These are phyloP conservation scores for Puma concolor DNA, from an alignment of 2,113 vertebrate species.

Conservation along the genomic window DNA sequence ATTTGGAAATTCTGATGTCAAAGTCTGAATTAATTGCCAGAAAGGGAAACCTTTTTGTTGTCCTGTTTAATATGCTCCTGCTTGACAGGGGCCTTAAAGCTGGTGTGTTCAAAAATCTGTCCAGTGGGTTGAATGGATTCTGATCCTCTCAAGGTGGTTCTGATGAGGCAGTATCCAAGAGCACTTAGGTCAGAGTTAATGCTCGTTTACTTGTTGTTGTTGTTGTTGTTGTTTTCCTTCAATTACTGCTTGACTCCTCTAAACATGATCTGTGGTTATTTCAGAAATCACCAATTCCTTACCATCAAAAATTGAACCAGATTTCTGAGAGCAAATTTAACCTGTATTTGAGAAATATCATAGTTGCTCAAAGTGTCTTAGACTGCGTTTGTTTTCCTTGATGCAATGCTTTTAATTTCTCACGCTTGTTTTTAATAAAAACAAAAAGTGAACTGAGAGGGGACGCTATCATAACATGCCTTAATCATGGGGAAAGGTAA, in stretches of 20 bases:
- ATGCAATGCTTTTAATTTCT: slow-evolving; percentile 15
- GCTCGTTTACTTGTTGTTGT: background rate
- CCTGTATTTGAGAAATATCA: background rate
- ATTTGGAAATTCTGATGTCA: background rate
- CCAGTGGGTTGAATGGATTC: background rate
- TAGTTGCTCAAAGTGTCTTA: background rate
- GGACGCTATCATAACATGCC: background rate
- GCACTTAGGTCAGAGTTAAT: background rate
- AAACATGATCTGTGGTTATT: background rate
- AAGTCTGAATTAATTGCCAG: background rate
- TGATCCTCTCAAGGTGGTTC: background rate
- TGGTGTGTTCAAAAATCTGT: background rate
- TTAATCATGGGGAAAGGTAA: background rate
- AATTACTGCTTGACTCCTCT: background rate
- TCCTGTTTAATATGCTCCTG: background rate
- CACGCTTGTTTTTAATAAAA: slow-evolving; percentile 47
- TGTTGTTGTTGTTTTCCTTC: background rate
- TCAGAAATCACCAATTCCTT: background rate
- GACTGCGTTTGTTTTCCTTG: background rate
- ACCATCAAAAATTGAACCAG: background rate
- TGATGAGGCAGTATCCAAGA: background rate
- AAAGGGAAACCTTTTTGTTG: background rate
- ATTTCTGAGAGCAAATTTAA: slow-evolving; percentile 24
- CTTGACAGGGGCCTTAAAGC: background rate
- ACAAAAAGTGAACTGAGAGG: background rate